A percentile compares a stretch with the other conserved stretches of the same genome.
These are phyloP conservation scores for Hirundichthys speculiger DNA, from an alignment of 2,113 vertebrate genomes.

Conservation along the genomic window DNA sequence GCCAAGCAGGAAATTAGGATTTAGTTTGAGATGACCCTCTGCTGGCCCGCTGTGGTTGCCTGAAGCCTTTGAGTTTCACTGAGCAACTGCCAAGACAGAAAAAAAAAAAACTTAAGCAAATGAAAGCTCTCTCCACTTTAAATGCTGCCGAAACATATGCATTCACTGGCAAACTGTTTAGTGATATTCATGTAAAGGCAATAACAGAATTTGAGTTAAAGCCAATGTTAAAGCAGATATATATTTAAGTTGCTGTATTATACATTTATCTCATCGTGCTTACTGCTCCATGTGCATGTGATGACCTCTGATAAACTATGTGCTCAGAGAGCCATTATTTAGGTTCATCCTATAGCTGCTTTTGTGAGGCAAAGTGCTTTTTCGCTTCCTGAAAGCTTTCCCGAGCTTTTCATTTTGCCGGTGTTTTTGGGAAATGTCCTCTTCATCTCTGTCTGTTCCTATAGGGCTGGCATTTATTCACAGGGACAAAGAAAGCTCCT, in stretches of 20 bases:
- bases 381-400: slow-evolving; percentile 38
- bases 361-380: slow-evolving; percentile 24
- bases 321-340: slow-evolving; percentile 5
- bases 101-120: slow-evolving; percentile 24
- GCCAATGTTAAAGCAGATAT: too few species aligned
- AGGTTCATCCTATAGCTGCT: neutral
- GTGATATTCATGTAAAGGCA: neutral
- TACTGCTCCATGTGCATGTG: neutral
- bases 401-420: slow-evolving; percentile 24
- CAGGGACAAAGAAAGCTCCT: slow-evolving; percentile 16
- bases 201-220: slow-evolving; percentile 7
- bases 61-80: slow-evolving; percentile 15
- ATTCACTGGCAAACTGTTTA: neutral
- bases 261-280: neutral
- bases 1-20: slow-evolving; percentile 59
- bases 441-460: slow-evolving; percentile 17
- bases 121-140: neutral
- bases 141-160: too few species aligned
- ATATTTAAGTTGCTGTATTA: too few species aligned
- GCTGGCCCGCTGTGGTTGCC: slow-evolving; percentile 11
- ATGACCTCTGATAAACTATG: neutral
- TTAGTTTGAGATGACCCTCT: slow-evolving; percentile 42
- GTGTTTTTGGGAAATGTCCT: slow-evolving; percentile 27
- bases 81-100: slow-evolving; percentile 26
- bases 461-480: slow-evolving; percentile 48